Base-by-base conservation (phyloP, 2,888 invertebrate species). In the Zootermopsis nevadensis region DNA sequence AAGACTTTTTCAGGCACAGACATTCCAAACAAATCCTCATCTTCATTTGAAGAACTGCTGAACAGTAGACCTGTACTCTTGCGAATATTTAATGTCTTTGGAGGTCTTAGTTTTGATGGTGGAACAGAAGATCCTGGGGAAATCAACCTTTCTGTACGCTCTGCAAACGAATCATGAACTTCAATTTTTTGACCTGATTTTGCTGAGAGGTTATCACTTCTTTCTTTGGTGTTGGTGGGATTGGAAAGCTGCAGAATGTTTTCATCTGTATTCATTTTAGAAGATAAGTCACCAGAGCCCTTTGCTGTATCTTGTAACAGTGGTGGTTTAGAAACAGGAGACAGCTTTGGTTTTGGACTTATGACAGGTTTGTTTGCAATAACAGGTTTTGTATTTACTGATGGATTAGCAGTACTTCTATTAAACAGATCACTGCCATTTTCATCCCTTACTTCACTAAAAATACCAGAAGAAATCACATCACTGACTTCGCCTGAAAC, bases 21-120 rank as follows among this genome's bases (percentile, higher is more conserved):
- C n/a, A 83, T 81, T 72, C 83, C 60, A 35, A 60, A 33, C 53
- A 82, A 82, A n/a, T 38, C 55, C 35, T 79, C 83, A 38, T 83
- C 79, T 27, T 79, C 83, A 66, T 35, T 55, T 1, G 80, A 72
- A 24, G 83, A 38, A 53, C 79, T 83, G 35, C 67, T 81, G 38
- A 74, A 42, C 31, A 55, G 38, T 48, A 82, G 53, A 48, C 81
- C 83, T 48, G 83, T 76, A 30, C 83, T 85, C 80, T 85, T 84
- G n/a, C 81, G 60, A 31, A 83, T 82, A 72, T 85, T 85, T 30
- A 86, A 83, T 31, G 86, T 84, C 77, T 83, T 84, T 53, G 85
- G 86, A n/a, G 85, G 85, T 85, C 85, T 81, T 42, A 74, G 81
- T 81, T 86, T 82, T 30, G 48, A n/a, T n/a, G 38, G 35, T 42